Conservation (phyloP, 2,888 invertebrate species). For the Agonopterix arenella region DNA sequence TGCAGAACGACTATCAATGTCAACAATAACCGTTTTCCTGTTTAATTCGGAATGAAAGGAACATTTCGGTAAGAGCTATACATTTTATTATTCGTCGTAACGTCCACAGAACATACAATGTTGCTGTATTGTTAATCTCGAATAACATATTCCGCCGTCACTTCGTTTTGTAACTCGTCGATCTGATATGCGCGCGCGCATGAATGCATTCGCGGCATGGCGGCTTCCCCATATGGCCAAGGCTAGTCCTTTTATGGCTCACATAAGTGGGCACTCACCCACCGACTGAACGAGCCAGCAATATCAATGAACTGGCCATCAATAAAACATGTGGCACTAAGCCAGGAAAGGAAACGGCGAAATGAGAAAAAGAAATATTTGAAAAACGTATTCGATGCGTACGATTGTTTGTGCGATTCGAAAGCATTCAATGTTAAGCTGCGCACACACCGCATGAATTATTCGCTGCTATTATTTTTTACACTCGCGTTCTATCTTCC, state of each 20-base stretch:
- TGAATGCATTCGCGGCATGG: conserved; percentile 67
- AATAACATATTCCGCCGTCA: conserved; percentile 45
- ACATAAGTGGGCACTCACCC: conserved; percentile 75
- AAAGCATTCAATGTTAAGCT: conserved; percentile 70
- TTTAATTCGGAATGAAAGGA: no score
- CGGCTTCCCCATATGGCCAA: conserved; percentile 73
- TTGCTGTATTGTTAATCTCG: conserved; percentile 22
- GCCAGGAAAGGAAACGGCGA: conserved; percentile 73
- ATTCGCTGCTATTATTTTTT: conserved; percentile 41
- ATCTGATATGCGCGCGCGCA: conserved; percentile 66
- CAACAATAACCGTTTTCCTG: no score
- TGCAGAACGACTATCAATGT: no score
- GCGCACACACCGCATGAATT: conserved; percentile 55
- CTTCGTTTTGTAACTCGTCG: conserved; percentile 57
- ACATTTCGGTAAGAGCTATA: no score
- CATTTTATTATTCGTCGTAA: not conserved
- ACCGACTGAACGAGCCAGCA: conserved; percentile 71
- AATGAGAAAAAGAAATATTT: conserved; percentile 74
- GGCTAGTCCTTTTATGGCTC: conserved; percentile 72
- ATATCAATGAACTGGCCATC: conserved; percentile 76
- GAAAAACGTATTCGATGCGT: conserved; percentile 62
- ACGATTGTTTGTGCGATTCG: conserved; percentile 66
- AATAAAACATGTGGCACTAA: conserved; percentile 74
- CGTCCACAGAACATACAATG: not conserved
- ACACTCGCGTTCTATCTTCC: conserved; percentile 30